Conservation (phyloP, 2,888 invertebrate genomes). For the Acronicta alni region DNA sequence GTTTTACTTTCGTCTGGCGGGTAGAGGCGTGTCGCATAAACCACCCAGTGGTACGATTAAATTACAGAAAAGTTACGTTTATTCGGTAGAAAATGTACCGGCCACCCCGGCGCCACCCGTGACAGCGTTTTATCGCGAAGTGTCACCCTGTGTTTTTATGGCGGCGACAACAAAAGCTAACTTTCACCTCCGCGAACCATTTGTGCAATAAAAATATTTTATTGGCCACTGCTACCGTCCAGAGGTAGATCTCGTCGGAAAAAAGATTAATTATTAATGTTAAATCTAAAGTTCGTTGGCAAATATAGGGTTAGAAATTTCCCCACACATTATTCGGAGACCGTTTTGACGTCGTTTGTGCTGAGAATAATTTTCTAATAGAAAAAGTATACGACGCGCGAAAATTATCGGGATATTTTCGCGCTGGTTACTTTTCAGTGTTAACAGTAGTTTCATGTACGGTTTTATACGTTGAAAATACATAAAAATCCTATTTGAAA, state of each 20-base stretch:
- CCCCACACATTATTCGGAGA: conserved; percentile 7
- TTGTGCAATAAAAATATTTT: conserved; percentile 79
- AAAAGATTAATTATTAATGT: conserved; percentile 22
- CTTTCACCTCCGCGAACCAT: conserved; percentile 78
- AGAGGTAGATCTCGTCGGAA: conserved; percentile 21
- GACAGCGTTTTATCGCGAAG: conserved; percentile 83
- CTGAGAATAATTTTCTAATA: not conserved
- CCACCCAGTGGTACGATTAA: conserved; percentile 66
- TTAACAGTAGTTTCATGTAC: conserved; percentile 41
- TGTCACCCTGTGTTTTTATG: conserved; percentile 82
- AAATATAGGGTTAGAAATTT: conserved; percentile 17
- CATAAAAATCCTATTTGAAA: conserved; percentile 41
- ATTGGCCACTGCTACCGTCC: conserved; percentile 53
- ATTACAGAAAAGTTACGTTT: conserved; percentile 77
- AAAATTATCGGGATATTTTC: conserved; percentile 19
- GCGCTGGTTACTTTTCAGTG: conserved; percentile 22
- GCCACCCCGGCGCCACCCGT: conserved; percentile 71
- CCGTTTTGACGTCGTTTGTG: conserved; percentile 14
- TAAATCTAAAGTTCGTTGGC: conserved; percentile 15
- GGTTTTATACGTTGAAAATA: conserved; percentile 31
- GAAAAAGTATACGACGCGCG: not conserved
- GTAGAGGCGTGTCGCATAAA: conserved; percentile 48
- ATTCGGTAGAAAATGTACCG: conserved; percentile 67
- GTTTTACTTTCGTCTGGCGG: conserved; percentile 49
- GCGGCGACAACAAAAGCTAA: conserved; percentile 80